Base-by-base conservation (phyloP, 2,888 invertebrate genomes). In the Geotrupes spiniger region DNA sequence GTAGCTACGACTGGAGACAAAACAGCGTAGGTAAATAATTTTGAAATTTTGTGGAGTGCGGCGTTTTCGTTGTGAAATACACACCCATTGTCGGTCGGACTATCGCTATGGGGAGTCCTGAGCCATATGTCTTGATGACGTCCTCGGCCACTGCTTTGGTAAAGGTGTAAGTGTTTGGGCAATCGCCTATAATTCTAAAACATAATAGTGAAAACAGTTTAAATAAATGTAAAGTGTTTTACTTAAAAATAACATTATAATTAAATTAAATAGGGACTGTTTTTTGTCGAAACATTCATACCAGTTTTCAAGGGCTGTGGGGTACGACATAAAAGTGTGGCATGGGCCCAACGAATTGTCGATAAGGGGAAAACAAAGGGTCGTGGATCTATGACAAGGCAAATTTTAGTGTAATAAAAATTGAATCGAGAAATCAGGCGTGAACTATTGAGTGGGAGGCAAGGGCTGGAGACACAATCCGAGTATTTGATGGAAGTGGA, bases 131-230 rank as follows among this genome's bases (percentile, higher is more conserved):
- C 16, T 76, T 66, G 1, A 88, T 72, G 2, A 79, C 61, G 41
- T 81, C 78, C 63, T 90, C 89, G 0, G 83, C 84, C 10, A 87
- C 63, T 4, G 84, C 82, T 70, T 90, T 89, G 0, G 87, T 84
- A 64, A 80, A 85, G 0, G 84, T 79, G 68, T 88, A 88, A 0
- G 85, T 85, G 67, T 89, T 89, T 0, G 87, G 87, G 69, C 82
- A 83, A 15, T 71, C 67, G 0, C 70, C 73, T 2, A 78, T 54
- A 10, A 79, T 54, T 25, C 81, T 82, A 54, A 59, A 63, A 60
- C 76, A 16, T 8, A 46, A 14, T 6, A 42, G n/a, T n/a, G n/a
- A n/a, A n/a, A n/a, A n/a, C n/a, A n/a, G n/a, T n/a, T n/a, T n/a
- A n/a, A n/a, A n/a, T n/a, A n/a, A n/a, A n/a, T n/a, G n/a, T n/a